Evolutionary conservation across 2,888 invertebrate genomes (phyloP).

Genomic region (Lordiphosa andalusiaca): DNA sequence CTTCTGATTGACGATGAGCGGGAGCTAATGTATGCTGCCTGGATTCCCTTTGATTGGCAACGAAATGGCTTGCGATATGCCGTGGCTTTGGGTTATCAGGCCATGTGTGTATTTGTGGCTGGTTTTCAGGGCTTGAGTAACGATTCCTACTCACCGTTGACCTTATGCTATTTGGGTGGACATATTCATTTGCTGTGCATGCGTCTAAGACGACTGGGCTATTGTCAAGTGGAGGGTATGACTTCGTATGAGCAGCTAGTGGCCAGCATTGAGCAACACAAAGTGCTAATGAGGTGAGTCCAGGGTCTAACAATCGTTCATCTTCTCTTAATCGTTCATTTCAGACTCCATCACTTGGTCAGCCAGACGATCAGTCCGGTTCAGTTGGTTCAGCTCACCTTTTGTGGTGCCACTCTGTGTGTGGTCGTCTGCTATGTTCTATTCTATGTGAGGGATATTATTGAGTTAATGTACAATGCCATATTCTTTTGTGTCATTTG

Average conservation of each 20-base stretch:
- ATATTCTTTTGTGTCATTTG: conserved; percentile 33
- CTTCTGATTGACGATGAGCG: conserved; percentile 10
- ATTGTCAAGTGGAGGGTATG: neutral
- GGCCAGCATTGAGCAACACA: conserved; percentile 41
- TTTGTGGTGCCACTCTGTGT: conserved; percentile 47
- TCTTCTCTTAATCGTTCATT: neutral
- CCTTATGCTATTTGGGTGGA: conserved; percentile 46
- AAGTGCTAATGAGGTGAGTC: conserved; percentile 46
- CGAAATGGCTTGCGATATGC: conserved; percentile 2
- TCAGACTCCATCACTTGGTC: conserved; percentile 38
- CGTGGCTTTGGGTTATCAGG: conserved; percentile 37
- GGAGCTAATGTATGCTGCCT: conserved; percentile 45
- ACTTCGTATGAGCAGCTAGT: conserved; percentile 16
- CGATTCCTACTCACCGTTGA: conserved; percentile 44
- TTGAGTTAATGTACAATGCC: conserved; percentile 29
- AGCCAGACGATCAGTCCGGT: conserved; percentile 33
- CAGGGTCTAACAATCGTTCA: neutral
- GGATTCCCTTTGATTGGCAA: conserved; percentile 51
- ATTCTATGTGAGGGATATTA: conserved; percentile 35
- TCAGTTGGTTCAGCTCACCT: conserved; percentile 48
- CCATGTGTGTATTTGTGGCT: conserved; percentile 3
- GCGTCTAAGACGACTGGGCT: conserved; percentile 44
- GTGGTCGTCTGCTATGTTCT: conserved; percentile 35
- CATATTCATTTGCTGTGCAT: conserved; percentile 50
- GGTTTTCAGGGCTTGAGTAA: conserved; percentile 40